These are phyloP conservation scores for Euzophera pinguis DNA, from an alignment of 2,888 invertebrate genomes.

Conservation along the genomic window DNA sequence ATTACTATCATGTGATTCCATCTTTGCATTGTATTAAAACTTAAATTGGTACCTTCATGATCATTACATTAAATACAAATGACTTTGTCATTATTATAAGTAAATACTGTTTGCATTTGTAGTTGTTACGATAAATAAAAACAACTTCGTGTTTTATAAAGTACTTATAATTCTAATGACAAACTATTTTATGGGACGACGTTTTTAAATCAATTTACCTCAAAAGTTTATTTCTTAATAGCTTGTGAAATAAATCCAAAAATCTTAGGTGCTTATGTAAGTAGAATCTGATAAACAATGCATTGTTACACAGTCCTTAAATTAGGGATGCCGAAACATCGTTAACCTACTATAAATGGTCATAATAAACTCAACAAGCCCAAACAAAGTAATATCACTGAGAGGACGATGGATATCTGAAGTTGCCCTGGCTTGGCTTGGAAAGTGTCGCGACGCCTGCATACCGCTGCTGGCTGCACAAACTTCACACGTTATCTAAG, in stretches of 20 bases:
- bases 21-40: neutral
- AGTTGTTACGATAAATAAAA: no score
- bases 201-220: no score
- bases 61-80: neutral
- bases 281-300: neutral
- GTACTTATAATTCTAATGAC: no score
- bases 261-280: neutral
- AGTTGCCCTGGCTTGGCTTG: neutral
- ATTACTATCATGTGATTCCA: neutral
- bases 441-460: neutral
- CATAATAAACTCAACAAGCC: neutral
- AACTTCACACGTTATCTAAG: neutral
- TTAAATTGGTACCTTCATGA: neutral
- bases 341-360: neutral
- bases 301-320: neutral
- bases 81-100: neutral
- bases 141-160: no score
- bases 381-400: constrained; percentile 6
- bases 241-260: neutral
- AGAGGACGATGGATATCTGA: neutral
- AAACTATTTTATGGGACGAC: no score
- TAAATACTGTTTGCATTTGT: no score
- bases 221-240: neutral
- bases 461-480: neutral
- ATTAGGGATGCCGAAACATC: neutral